Base-by-base conservation (phyloP, 2,113 vertebrate genomes). In the Phylloscopus trochilus region DNA sequence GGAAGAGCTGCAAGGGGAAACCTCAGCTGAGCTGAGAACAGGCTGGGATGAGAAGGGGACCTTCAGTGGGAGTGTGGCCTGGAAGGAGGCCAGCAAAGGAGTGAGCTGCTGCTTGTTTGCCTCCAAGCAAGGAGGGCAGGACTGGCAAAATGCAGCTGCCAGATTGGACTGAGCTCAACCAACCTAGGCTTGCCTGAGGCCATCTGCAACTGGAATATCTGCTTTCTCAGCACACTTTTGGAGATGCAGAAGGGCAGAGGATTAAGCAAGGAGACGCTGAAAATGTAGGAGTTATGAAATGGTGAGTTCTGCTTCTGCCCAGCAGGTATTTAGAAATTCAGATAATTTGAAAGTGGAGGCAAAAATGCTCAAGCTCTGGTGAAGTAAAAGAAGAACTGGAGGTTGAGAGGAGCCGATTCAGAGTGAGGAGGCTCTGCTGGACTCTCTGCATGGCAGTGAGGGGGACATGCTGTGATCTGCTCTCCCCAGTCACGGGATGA, bases 401-500 rank as follows among this genome's bases (percentile, higher is more conserved):
- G 43, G 44, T 53, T 69, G 86, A 73, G 80, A 72, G 70, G 58
- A 70, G 33, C 17, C 0, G 0, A 10, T 62, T 39, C 9, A 47
- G 44, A 6, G 10, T 0, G 11, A 43, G 62, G 33, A 63, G 62
- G 10, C 37, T 58, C 10, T 64, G 72, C 27, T 15, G 33, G 22
- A 21, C 22, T 3, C 6, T 31, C n/a, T 31, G 18, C 17, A 1
- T 9, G 53, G 47, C 43, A 55, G 22, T 3, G 64, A 66, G 17
- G 9, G 3, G 26, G 24, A 69, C 26, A 39, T 28, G 81, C 31
- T 47, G 37, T 31, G 33, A 22, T 19, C 46, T 2, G 2, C 52
- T 6, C 0, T 11, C 53, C 31, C 24, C 1, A 0, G 12, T 18
- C 12, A 7, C 0, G 1, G 46, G 13, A 4, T 11, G 46, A 35